Conservation (phyloP, 2,797 vertebrate genomes). For the Simalia tracyae region DNA sequence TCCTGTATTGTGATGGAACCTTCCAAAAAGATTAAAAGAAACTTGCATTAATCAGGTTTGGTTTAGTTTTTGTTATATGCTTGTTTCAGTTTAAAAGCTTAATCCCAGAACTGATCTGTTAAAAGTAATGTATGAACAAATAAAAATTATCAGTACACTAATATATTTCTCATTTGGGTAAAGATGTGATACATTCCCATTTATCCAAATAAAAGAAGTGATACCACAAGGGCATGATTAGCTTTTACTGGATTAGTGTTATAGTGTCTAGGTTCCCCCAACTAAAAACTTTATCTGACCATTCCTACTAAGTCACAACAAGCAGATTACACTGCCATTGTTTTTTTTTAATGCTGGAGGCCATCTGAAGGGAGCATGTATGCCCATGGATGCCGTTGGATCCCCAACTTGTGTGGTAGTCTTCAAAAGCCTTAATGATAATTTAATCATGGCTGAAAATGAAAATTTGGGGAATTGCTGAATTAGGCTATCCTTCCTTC, state of each 20-base stretch:
- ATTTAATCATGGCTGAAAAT: neutral
- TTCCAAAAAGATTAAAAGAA: neutral
- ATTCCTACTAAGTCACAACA: neutral
- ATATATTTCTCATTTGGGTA: neutral
- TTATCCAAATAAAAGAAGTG: neutral
- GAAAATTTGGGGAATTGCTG: neutral
- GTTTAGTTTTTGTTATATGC: neutral
- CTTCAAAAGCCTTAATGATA: neutral
- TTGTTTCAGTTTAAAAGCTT: neutral
- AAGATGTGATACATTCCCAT: neutral
- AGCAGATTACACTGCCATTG: neutral
- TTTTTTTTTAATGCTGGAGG: neutral
- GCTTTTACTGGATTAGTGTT: neutral
- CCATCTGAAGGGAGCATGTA: neutral
- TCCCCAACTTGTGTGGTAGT: neutral
- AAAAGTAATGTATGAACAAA: neutral
- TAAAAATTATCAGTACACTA: neutral
- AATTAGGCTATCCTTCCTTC: neutral
- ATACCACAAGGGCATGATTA: neutral
- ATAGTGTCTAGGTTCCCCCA: neutral
- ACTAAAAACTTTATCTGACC: neutral
- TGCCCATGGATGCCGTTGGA: neutral
- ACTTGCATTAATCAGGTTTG: neutral
- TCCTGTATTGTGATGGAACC: neutral
- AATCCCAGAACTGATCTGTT: neutral